Base-by-base conservation (phyloP, 2,888 invertebrate species). In the Hirtodrosophila confusa region DNA sequence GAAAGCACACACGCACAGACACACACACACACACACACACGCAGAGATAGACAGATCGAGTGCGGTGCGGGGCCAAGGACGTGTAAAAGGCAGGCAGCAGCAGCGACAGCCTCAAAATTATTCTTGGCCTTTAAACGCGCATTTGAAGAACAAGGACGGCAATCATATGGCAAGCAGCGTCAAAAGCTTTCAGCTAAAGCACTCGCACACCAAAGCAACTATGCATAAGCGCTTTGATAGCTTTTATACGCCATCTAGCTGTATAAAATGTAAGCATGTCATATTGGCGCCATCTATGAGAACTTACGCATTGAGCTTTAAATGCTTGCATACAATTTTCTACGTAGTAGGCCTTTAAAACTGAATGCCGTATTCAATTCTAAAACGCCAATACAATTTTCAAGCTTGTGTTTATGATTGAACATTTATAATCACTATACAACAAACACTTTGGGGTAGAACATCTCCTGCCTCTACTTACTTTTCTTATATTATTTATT, bases 121-220 rank as follows among this genome's bases (percentile, higher is more conserved):
- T 88, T 89, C 91, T 91, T 90, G 90, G 91, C 90, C 90, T 89
- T 89, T 89, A 90, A 86, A 88, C 78, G 66, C 54, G 71, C 85
- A 86, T 88, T 90, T 90, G 90, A 90, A 89, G 90, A 90, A 90
- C 90, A 90, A 90, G 90, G 90, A 90, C 91, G 85, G 91, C 90
- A 88, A 78, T 76, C 85, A 76, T 82, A 82, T 87, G 77, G 67
- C 61, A 35, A 60, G 45, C 41, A 63, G 61, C 51, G 40, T 10
- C 17, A 17, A 48, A 78, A 74, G 82, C 87, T 82, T 75, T 72
- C 33, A 77, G 72, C 78, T 87, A 74, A 86, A 84, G 80, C 87
- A 31, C 49, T 51, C 24, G 36, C 58, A 56, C 58, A 55, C 50
- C 58, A 41, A 39, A 56, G 33, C 60, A 60, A 75, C 60, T 57